Conservation (phyloP, 2,888 invertebrate species). For the Timandra comae region DNA sequence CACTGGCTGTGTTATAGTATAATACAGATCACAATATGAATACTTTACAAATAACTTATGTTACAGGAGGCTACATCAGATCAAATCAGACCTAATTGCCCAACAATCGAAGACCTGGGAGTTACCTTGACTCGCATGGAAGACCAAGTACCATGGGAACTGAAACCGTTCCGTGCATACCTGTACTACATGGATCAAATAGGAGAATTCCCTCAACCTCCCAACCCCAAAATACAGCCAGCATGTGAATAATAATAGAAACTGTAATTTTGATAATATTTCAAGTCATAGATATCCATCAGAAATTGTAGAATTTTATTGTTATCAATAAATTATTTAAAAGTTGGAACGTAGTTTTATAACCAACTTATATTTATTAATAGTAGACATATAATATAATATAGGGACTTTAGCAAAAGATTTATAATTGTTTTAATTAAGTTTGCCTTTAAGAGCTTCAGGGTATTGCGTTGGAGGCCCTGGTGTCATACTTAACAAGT, state of each 20-base stretch:
- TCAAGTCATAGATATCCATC: no score
- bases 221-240: slow-evolving; percentile 45
- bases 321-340: slow-evolving; percentile 32
- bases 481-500: no score
- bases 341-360: slow-evolving; percentile 15
- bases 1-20: no score
- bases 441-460: no score
- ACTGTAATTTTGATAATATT: slow-evolving; percentile 13
- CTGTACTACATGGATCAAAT: slow-evolving; percentile 84
- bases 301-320: slow-evolving; percentile 25
- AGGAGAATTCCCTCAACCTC: slow-evolving; percentile 85
- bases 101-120: slow-evolving; percentile 92
- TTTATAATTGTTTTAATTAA: no score
- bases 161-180: slow-evolving; percentile 81
- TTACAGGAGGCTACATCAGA: slow-evolving; percentile 87
- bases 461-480: no score
- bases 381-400: no score
- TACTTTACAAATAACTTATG: no score
- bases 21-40: no score
- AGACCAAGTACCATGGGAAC: slow-evolving; percentile 88
- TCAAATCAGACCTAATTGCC: slow-evolving; percentile 75
- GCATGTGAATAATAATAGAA: no score
- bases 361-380: no score
- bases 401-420: no score
- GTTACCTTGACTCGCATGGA: slow-evolving; percentile 86